Conservation (phyloP, 2,797 vertebrate genomes). For the Enteromius afrohamiltoni region DNA sequence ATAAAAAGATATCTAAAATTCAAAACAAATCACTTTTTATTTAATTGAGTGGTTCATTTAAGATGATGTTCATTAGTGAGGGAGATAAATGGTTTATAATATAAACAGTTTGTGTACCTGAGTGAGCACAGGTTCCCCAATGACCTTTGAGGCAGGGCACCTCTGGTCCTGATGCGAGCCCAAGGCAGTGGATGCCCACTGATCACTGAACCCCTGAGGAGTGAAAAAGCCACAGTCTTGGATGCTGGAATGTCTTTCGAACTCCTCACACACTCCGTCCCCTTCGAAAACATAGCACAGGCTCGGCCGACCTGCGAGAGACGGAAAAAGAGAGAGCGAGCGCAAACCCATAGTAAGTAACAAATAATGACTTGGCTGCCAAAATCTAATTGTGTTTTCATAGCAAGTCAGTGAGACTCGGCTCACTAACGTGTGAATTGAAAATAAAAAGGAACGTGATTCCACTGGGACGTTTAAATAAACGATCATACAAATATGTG, state of each 20-base stretch:
- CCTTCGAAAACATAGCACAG: constrained; percentile 88
- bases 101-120: constrained; percentile 66
- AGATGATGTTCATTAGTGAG: neutral
- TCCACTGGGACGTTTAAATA: constrained; percentile 32
- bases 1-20: neutral
- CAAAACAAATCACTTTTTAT: neutral
- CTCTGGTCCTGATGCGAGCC: constrained; percentile 83
- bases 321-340: neutral
- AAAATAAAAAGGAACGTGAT: constrained; percentile 36
- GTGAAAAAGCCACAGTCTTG: constrained; percentile 88
- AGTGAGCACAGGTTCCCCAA: constrained; percentile 83
- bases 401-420: constrained; percentile 20
- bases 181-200: constrained; percentile 86
- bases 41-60: neutral
- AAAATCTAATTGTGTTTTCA: constrained; percentile 43
- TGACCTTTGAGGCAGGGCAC: constrained; percentile 84
- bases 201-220: constrained; percentile 84
- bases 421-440: constrained; percentile 23
- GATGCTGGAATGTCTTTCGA: constrained; percentile 82
- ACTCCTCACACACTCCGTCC: constrained; percentile 88
- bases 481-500: constrained; percentile 10
- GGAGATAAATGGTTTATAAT: neutral
- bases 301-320: constrained; percentile 87
- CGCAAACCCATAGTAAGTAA: constrained; percentile 31
- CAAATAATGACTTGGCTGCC: constrained; percentile 17